Base-by-base conservation (phyloP, 2,113 vertebrate species). In the Platanista minor region DNA sequence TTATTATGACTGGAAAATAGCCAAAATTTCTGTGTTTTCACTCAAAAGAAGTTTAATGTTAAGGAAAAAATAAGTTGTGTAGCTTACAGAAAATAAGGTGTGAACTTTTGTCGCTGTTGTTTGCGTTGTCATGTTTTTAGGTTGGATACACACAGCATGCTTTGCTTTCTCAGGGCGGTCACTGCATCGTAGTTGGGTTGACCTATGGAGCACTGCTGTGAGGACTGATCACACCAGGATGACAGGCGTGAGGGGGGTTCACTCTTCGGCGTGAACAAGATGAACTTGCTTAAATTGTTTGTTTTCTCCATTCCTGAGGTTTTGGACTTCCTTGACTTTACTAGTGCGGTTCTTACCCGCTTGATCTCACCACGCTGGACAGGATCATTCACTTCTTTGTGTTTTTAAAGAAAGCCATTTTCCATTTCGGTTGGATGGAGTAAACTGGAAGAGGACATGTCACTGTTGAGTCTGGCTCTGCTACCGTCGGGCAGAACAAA, bases 401-500 rank as follows among this genome's bases (percentile, higher is more conserved):
- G 41, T 25, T 64, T 83, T n/a, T n/a, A 41, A 78, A 72, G 6
- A 41, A 78, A 78, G 8, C 11, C 0, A 0, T 8, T 25, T 69
- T 41, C 27, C 72, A 4, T 46, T 43, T 69, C 49, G 59, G 29
- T 61, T 11, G 33, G 57, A 1, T 41, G 2, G 87, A n/a, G 93
- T 36, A 31, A 11, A 8, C 33, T 3, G 36, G 6, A 8, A 13
- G 69, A 18, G 61, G 33, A 7, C 8, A 0, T 0, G 0, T 2
- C 33, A 5, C 36, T 10, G 81, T 33, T 13, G 91, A 46, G 64
- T 17, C 52, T 23, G 3, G 2, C 31, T 83, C 21, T 31, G 89
- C 61, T n/a, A 0, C 36, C 0, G 0, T 10, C 27, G 11, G 3
- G 4, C 11, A 0, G 33, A 59, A 1, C 46, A 3, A 15, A 3